Conservation (phyloP, 2,888 invertebrate genomes). For the Nephrotoma appendiculata region DNA sequence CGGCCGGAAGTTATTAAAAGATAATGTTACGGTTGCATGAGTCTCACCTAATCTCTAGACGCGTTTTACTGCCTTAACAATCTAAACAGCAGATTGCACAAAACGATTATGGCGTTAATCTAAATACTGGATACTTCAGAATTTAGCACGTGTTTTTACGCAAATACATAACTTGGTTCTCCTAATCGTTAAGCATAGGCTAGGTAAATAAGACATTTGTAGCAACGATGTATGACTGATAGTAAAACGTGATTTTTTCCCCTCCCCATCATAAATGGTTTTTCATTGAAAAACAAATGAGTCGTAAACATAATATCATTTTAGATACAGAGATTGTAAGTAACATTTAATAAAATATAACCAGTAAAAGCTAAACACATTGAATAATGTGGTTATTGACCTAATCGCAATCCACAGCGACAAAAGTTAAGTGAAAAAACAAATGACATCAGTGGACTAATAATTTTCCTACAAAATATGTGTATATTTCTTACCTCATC, state of each 20-base stretch:
- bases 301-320: not conserved
- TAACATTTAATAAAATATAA: not conserved
- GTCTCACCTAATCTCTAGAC: too few species aligned
- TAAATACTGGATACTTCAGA: too few species aligned
- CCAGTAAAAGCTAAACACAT: not conserved
- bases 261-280: not conserved
- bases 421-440: not conserved
- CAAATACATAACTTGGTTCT: too few species aligned
- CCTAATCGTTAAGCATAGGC: too few species aligned
- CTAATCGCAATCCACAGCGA: not conserved
- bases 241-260: not conserved
- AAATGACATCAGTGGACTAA: not conserved
- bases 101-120: too few species aligned
- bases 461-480: not conserved
- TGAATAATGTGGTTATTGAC: not conserved
- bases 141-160: too few species aligned
- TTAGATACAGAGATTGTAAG: not conserved
- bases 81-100: too few species aligned
- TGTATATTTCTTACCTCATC: conserved; percentile 41
- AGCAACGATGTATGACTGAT: not conserved
- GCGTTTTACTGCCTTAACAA: too few species aligned
- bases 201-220: too few species aligned
- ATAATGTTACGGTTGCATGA: too few species aligned
- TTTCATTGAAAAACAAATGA: not conserved
- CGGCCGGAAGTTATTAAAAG: too few species aligned